Evolutionary conservation across 1,140 invertebrate species (phyloP).

Genomic region (Fopius arisanus): DNA sequence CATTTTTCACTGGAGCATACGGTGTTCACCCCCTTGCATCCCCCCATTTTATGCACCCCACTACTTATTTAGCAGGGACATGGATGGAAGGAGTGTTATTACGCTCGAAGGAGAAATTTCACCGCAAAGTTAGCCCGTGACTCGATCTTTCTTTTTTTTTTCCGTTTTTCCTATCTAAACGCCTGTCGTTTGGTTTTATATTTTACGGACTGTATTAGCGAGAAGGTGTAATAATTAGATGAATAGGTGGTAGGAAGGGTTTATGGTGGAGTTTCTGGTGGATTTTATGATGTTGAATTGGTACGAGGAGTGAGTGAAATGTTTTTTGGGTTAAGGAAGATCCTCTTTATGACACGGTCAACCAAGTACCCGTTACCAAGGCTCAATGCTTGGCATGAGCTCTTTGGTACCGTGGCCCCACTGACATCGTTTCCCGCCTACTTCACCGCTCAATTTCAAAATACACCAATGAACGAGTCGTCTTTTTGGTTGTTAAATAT

Average conservation of each 20-base stretch:
- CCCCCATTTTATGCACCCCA: conserved; percentile 13
- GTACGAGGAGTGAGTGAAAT: conserved; percentile 26
- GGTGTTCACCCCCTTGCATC: conserved; percentile 8
- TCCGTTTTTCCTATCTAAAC: background rate
- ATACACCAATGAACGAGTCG: conserved; percentile 14
- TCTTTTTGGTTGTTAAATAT: background rate
- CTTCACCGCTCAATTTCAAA: conserved; percentile 14
- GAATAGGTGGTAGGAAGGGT: background rate
- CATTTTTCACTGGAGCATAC: background rate
- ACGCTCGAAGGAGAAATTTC: conserved; percentile 47
- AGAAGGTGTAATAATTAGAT: background rate
- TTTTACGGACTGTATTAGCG: background rate
- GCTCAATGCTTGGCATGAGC: conserved; percentile 16
- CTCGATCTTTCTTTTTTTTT: conserved; percentile 32
- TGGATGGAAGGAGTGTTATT: conserved; percentile 29
- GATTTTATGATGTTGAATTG: background rate
- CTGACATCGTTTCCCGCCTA: conserved; percentile 35
- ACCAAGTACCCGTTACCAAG: conserved; percentile 39
- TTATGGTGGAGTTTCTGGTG: background rate
- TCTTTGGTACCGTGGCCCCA: conserved; percentile 32
- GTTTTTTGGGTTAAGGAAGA: conserved; percentile 32
- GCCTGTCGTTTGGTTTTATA: conserved; percentile 33
- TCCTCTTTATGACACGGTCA: conserved; percentile 42
- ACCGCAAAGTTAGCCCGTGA: conserved; percentile 43
- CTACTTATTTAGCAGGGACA: conserved; percentile 29